A percentile compares a stretch with the other conserved stretches of the same genome.
These are phyloP conservation scores for Nothocercus julius DNA, from an alignment of 2,113 vertebrate genomes.

Conservation along the genomic window DNA sequence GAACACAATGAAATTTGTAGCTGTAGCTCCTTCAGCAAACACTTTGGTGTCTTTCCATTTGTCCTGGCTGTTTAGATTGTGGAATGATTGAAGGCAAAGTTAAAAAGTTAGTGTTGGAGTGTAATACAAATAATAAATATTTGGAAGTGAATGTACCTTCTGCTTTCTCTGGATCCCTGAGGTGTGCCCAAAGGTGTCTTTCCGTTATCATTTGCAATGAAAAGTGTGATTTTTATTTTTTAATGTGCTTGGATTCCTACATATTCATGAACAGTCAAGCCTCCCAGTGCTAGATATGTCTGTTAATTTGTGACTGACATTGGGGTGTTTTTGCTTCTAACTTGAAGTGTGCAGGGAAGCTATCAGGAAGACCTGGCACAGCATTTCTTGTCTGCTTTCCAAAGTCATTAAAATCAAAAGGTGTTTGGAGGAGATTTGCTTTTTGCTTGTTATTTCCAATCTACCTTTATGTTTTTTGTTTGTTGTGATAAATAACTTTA, in stretches of 20 bases:
- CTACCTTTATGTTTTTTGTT: neutral
- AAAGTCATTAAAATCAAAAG: neutral
- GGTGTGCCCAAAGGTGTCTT: neutral
- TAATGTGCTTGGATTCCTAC: neutral
- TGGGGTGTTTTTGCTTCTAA: neutral
- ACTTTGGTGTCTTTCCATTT: neutral
- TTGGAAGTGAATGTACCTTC: neutral
- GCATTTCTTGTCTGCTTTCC: neutral
- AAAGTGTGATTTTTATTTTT: neutral
- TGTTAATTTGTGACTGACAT: slow-evolving; percentile 46
- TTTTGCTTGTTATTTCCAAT: neutral
- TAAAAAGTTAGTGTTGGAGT: neutral
- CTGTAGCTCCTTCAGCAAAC: neutral
- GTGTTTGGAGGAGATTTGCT: too few relatives aligned
- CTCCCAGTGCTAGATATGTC: slow-evolving; percentile 35
- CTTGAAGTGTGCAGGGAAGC: neutral
- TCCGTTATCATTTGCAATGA: neutral
- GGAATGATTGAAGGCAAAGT: neutral
- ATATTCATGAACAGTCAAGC: neutral
- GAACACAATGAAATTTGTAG: neutral
- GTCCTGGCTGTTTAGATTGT: neutral
- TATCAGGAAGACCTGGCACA: too few relatives aligned
- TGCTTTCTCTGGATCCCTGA: neutral
- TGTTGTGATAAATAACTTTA: neutral
- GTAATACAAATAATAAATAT: neutral